These are phyloP conservation scores for Temnothorax rugatulus DNA, from an alignment of 2,888 invertebrate species.

Conservation along the genomic window DNA sequence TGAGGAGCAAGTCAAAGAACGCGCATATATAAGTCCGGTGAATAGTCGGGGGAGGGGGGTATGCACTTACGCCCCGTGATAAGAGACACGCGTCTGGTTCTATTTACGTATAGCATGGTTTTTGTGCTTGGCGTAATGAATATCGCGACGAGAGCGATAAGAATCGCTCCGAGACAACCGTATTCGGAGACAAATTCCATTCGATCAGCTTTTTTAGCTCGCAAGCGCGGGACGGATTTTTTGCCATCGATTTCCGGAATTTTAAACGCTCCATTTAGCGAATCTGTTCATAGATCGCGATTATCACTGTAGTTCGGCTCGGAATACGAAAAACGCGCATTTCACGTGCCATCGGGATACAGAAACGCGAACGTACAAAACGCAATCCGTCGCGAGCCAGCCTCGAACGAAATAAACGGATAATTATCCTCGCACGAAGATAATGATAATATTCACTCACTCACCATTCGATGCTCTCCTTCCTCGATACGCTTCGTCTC, in stretches of 20 bases:
- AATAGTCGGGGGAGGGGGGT: constrained; percentile 24
- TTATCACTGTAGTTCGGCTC: no score
- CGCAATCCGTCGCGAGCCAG: not conserved
- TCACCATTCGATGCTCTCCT: not conserved
- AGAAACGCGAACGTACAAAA: not conserved
- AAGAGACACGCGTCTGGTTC: not conserved
- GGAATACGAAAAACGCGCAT: not conserved
- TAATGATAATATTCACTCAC: not conserved
- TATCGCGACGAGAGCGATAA: not conserved
- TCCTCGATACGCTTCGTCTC: no score
- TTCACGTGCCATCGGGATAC: not conserved
- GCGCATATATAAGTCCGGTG: constrained; percentile 48
- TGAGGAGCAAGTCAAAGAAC: constrained; percentile 57
- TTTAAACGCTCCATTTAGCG: not conserved
- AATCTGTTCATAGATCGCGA: constrained; percentile 2
- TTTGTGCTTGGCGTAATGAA: not conserved
- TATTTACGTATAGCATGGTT: not conserved
- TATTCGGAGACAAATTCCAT: not conserved
- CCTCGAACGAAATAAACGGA: no score
- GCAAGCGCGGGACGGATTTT: not conserved
- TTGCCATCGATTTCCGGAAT: not conserved
- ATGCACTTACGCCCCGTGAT: not conserved
- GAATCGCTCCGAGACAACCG: not conserved
- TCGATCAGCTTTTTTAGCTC: not conserved
- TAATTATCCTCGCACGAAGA: not conserved